Base-by-base conservation (phyloP, 1,140 invertebrate species). In the Drosophila fuyamai region DNA sequence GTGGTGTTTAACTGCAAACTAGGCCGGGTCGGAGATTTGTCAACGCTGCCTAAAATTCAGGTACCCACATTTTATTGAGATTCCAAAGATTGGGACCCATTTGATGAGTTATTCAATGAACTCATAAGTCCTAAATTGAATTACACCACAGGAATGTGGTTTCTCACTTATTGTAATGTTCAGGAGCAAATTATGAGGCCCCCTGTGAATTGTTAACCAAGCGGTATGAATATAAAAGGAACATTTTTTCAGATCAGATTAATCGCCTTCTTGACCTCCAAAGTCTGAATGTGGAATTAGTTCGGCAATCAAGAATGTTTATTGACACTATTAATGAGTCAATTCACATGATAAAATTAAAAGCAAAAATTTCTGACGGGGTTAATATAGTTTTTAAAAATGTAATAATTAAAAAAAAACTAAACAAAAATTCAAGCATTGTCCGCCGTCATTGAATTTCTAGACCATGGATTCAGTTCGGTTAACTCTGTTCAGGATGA, bases 151-250 rank as follows among this genome's bases (percentile, higher is more conserved):
- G n/a, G n/a, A n/a, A n/a, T n/a, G n/a, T n/a, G n/a, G n/a, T n/a
- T n/a, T n/a, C n/a, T n/a, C n/a, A n/a, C n/a, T n/a, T n/a, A n/a
- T n/a, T n/a, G n/a, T n/a, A n/a, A n/a, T n/a, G n/a, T n/a, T n/a
- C n/a, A n/a, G n/a, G n/a, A n/a, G n/a, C n/a, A 41, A 61, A 53
- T 36, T 53, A 36, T 61, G 47, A 53, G 12, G 47, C 32, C 6
- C 35, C 13, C 27, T 43, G 27, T 10, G 9, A 56, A 40, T 32
- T 63, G 7, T 57, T 56, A 16, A 56, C 38, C 43, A 63, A 63
- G 51, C 51, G 51, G 14, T 63, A 44, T 16, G 38, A 62, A 62
- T 55, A 63, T 23, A 56, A 56, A 9, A 7, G 35, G 6, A 40
- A 50, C 29, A 51, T 43, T 47, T 60, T 50, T 27, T 48, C 23